Base-by-base conservation (phyloP, 2,888 invertebrate genomes). In the Agelastica alni region DNA sequence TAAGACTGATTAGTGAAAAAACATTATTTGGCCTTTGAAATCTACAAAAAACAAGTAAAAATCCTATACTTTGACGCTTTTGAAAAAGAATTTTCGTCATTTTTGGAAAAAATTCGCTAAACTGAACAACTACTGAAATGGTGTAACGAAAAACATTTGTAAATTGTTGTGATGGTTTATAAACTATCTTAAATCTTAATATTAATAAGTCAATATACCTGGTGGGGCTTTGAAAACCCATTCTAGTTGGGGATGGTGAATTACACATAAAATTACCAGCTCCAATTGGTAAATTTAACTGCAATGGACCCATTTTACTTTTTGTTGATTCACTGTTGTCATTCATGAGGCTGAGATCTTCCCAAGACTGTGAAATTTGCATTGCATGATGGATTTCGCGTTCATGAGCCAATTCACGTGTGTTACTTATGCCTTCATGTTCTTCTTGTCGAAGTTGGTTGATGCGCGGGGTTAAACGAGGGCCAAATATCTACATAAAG, bases 321-420 rank as follows among this genome's bases (percentile, higher is more conserved):
- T 64, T 58, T 73, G 76, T 70, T 69, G 78, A 48, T 12, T 62
- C 59, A 16, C 42, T 52, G 13, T 52, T 36, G 51, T 62, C 61
- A 13, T 77, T 83, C 70, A 89, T 86, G 63, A 91, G 76, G 4
- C 89, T 88, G 26, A 96, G 83, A 77, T 95, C 95, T 77, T 96
- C 96, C 85, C 92, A 95, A 4, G 94, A 94, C 75, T 93, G 93
- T 2, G 95, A 95, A 79, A 96, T 94, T 78, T 93, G 93, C 84
- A 95, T 91, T 59, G 93, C 89, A 66, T 88, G 88, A 75, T 94
- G 93, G 46, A 94, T 84, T 77, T 94, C 93, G 46, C 92, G 84
- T 79, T 96, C 96, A 76, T 94, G 95, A 13, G 92, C 93, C 53
- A 91, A 87, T 78, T 96, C 96, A 52, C 95, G 83, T 51, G 85